A percentile compares a stretch with the other conserved stretches of the same genome.
These are phyloP conservation scores for Drosophila sturtevanti DNA, from an alignment of 1,140 invertebrate species.

Conservation along the genomic window DNA sequence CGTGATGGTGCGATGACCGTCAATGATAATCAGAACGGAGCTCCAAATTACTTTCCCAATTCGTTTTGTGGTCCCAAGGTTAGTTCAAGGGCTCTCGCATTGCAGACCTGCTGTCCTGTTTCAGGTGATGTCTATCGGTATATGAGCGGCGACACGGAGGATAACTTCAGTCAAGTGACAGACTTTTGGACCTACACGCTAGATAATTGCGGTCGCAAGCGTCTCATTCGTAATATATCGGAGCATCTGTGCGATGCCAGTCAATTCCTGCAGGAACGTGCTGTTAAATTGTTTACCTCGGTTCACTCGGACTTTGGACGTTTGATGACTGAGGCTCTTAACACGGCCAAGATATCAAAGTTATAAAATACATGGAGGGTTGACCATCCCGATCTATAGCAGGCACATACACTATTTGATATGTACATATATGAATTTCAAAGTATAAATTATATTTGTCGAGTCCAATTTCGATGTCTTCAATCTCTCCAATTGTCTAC, in stretches of 20 bases:
- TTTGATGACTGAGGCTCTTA: slow-evolving; percentile 86
- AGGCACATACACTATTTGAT: neutral
- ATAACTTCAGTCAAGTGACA: slow-evolving; percentile 94
- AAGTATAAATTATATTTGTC: neutral
- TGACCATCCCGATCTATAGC: neutral
- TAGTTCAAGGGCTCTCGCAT: slow-evolving; percentile 48
- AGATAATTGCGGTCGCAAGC: slow-evolving; percentile 87
- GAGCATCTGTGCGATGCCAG: slow-evolving; percentile 89
- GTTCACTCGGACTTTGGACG: slow-evolving; percentile 88
- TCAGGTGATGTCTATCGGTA: slow-evolving; percentile 88
- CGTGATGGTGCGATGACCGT: slow-evolving; percentile 89
- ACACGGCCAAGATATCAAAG: slow-evolving; percentile 84
- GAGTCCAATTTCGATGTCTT: neutral
- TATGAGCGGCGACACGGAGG: slow-evolving; percentile 90
- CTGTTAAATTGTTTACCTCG: slow-evolving; percentile 88
- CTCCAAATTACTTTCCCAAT: slow-evolving; percentile 95
- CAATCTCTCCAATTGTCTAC: too few relatives aligned
- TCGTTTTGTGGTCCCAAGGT: slow-evolving; percentile 90
- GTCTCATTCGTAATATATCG: slow-evolving; percentile 91
- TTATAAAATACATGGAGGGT: slow-evolving; percentile 74
- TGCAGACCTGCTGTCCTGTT: slow-evolving; percentile 75
- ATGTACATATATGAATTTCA: neutral
- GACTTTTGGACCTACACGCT: slow-evolving; percentile 92
- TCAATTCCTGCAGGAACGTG: slow-evolving; percentile 92
- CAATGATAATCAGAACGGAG: slow-evolving; percentile 85